phyloP scores from a whole-genome alignment of 2,113 vertebrate species.

The Channa maculata region DNA sequence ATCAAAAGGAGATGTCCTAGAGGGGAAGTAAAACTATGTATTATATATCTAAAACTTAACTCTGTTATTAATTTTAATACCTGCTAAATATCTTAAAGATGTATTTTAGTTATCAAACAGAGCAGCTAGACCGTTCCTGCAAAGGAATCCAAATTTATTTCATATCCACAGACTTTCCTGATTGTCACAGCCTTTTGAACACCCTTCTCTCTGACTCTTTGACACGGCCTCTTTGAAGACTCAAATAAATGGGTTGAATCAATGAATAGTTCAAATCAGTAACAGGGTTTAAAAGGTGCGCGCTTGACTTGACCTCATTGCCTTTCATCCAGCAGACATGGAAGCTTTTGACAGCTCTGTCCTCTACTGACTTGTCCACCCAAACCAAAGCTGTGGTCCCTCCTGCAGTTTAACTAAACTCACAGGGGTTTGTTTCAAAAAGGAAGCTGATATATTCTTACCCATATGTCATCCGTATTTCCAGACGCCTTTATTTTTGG shows the following conservation, averaged over 20 bases:
- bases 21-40: conserved; percentile 62
- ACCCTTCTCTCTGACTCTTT: conserved; percentile 59
- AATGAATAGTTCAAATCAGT: conserved; percentile 76
- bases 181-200: conserved; percentile 75
- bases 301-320: conserved; percentile 65
- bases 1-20: conserved; percentile 71
- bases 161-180: conserved; percentile 62
- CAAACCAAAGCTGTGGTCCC: conserved; percentile 23
- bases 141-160: conserved; percentile 65
- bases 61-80: conserved; percentile 75
- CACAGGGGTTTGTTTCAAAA: not conserved
- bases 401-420: conserved; percentile 7
- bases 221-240: conserved; percentile 71
- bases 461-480: not conserved
- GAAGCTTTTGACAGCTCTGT: conserved; percentile 58
- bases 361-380: conserved; percentile 48
- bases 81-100: conserved; percentile 78
- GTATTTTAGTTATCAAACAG: conserved; percentile 71
- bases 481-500: not conserved
- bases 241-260: conserved; percentile 55
- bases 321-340: conserved; percentile 58
- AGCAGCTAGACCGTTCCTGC: conserved; percentile 48
- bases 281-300: conserved; percentile 68
- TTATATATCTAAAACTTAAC: conserved; percentile 68
- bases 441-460: not conserved